Evolutionary conservation across 2,888 invertebrate species (phyloP), one percentile per base, ranked within the genome.

Genomic region (Trichogramma dendrolimi): DNA sequence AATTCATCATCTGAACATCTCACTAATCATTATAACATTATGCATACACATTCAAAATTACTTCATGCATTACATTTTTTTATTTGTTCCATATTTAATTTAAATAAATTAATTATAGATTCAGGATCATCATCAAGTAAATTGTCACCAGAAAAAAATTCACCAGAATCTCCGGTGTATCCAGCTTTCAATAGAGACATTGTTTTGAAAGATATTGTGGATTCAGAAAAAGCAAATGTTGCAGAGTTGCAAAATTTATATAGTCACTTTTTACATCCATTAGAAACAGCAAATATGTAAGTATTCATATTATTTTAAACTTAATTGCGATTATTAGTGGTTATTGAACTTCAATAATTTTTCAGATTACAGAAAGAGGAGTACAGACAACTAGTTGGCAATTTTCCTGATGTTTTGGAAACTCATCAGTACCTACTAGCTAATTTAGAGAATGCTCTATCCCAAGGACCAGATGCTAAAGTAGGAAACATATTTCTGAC

Each of bases 401-500:
- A 96, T 78, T 87, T 96, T 72, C 87, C 88, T 69, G 94, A 96
- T 73, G 88, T 97, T 58, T 83, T 94, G 67, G 88, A 90, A 76
- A 86, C 87, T 54, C 96, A 96, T 79, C 90, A 91, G 76, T 88
- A 88, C 71, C 85, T 97, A 65, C 82, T 95, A 51, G 81, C 84
- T 58, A 83, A 90, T 64, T 81, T 96, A 66, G 94, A 95, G 81
- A 89, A 91, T 82, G 86, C 89, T 68, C 84, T 85, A 50, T 84
- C 87, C 71, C 84, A 86, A 54, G 86, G 87, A 4, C 81, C 84
- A 6, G 90, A 92, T 67, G 94, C 96, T 78, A 84, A 92, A 71
- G 90, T 95, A 14, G 99, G 99, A 3, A 94, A 92, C 70, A 82
- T 96, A 8, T 96, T 98, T 79, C 81, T 99, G 63, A 89, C 89